Conservation (phyloP, 2,888 invertebrate species). For the Erannis defoliaria region DNA sequence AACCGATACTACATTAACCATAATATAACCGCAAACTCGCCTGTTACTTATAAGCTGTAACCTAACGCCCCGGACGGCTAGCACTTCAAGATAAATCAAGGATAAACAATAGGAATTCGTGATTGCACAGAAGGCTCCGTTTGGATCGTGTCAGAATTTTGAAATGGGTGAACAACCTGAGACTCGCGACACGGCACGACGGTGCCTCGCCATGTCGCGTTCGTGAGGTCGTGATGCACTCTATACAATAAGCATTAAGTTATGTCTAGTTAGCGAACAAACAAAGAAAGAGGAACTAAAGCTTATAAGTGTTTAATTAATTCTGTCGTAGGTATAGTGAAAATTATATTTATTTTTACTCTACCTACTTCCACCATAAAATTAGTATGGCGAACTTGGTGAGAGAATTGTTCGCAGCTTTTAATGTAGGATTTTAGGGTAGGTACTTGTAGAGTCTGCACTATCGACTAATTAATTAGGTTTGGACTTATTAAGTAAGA, state of each 20-base stretch:
- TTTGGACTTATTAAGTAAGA: too few species aligned
- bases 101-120: conserved; percentile 14
- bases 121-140: conserved; percentile 22
- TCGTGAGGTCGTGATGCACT: conserved; percentile 62
- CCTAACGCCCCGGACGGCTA: background rate
- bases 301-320: too few species aligned
- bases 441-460: too few species aligned
- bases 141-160: conserved; percentile 41
- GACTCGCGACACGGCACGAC: conserved; percentile 48
- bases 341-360: too few species aligned
- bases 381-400: too few species aligned
- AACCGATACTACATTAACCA: background rate
- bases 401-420: too few species aligned
- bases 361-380: too few species aligned
- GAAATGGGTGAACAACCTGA: conserved; percentile 58
- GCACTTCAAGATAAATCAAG: conserved; percentile 9
- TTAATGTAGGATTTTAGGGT: too few species aligned
- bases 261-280: too few species aligned
- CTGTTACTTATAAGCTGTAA: conserved; percentile 4
- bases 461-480: too few species aligned
- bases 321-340: too few species aligned
- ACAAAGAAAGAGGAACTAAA: too few species aligned
- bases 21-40: conserved; percentile 1
- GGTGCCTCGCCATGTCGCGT: conserved; percentile 51
- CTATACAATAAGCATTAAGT: background rate